Evolutionary conservation across 2,113 vertebrate species (phyloP).

Genomic region (Rhabdomys dilectus): DNA sequence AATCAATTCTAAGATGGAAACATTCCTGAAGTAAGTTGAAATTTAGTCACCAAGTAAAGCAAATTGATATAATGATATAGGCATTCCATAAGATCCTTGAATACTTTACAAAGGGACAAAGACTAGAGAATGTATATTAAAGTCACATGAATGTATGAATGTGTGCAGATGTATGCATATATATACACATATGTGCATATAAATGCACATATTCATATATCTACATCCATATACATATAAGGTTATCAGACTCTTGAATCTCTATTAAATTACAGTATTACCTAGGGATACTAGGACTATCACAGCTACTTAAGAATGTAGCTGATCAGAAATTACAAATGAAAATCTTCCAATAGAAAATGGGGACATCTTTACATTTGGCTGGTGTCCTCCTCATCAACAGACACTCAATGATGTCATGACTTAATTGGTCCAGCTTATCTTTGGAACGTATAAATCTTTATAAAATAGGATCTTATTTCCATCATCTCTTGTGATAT

Average conservation of each 20-base stretch:
- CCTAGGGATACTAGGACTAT: neutral
- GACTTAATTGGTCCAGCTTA: neutral
- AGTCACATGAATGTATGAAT: neutral
- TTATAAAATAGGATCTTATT: neutral
- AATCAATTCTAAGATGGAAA: constrained; percentile 14
- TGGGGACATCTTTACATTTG: neutral
- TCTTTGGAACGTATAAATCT: neutral
- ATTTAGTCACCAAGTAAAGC: neutral
- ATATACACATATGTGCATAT: neutral
- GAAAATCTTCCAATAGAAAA: constrained; percentile 6
- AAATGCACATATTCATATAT: neutral
- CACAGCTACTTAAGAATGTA: neutral
- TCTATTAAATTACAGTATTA: neutral
- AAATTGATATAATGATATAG: neutral
- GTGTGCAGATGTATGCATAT: neutral
- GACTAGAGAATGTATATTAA: neutral
- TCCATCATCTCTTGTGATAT: neutral
- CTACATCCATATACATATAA: neutral
- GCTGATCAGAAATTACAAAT: neutral
- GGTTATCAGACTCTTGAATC: neutral
- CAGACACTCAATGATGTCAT: neutral
- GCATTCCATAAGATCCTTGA: neutral
- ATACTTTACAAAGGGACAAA: neutral
- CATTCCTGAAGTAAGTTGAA: constrained; percentile 23
- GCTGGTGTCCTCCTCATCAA: neutral